These are phyloP conservation scores for Nomada flava DNA, from an alignment of 2,888 invertebrate genomes.

Conservation along the genomic window DNA sequence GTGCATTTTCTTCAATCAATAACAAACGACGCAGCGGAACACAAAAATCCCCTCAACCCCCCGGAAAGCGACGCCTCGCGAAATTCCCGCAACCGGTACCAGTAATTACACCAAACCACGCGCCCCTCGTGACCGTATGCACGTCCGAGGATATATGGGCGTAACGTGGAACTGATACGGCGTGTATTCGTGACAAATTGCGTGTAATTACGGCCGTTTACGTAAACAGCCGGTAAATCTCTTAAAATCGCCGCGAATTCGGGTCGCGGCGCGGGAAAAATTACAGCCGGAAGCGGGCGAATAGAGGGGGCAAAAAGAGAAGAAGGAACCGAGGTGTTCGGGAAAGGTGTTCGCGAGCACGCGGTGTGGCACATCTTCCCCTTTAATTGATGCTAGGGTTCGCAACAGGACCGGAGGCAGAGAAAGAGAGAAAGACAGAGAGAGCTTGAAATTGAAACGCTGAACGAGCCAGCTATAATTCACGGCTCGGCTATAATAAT, in stretches of 20 bases:
- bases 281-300: neutral
- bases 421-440: neutral
- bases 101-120: conserved; percentile 34
- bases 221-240: conserved; percentile 51
- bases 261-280: conserved; percentile 16
- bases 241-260: conserved; percentile 26
- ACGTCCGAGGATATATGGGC: conserved; percentile 39
- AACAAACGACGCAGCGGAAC: neutral
- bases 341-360: neutral
- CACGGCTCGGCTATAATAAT: conserved; percentile 66
- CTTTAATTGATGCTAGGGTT: conserved; percentile 63
- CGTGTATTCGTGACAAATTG: conserved; percentile 49
- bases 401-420: conserved; percentile 23
- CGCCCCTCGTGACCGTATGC: neutral
- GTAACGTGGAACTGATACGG: conserved; percentile 51
- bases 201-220: conserved; percentile 48
- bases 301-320: neutral
- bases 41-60: neutral
- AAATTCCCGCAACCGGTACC: neutral
- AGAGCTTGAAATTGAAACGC: conserved; percentile 66
- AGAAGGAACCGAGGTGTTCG: neutral
- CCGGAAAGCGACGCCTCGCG: neutral
- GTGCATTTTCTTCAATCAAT: too few species aligned
- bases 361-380: conserved; percentile 42
- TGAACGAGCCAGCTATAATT: conserved; percentile 68